These are phyloP conservation scores for Tapirus terrestris DNA, from an alignment of 2,113 vertebrate genomes.

Conservation along the genomic window DNA sequence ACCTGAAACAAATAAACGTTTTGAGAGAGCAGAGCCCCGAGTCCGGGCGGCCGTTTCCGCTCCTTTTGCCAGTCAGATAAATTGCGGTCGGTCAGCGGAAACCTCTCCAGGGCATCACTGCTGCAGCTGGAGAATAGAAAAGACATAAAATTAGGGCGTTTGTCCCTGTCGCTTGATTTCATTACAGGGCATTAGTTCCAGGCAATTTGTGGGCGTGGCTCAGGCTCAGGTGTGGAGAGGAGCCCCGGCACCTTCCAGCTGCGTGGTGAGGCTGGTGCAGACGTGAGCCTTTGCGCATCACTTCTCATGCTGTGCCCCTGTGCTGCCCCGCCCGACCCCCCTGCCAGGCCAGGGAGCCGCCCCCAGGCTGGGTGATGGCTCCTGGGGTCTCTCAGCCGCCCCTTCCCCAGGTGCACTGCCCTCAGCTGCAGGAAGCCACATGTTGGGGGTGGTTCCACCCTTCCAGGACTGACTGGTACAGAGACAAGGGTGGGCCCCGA, in stretches of 20 bases:
- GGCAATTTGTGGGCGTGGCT: fast-evolving
- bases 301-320: fast-evolving
- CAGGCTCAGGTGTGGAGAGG: not conserved
- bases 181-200: not conserved
- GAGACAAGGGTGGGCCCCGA: not conserved
- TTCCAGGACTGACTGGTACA: too few species aligned
- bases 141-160: not conserved
- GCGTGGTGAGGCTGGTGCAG: fast-evolving
- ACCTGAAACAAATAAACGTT: not conserved
- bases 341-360: not conserved
- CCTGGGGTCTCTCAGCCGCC: not conserved
- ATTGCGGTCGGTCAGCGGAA: not conserved
- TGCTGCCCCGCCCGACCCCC: not conserved
- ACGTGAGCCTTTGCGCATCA: fast-evolving
- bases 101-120: not conserved
- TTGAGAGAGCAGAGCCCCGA: fast-evolving
- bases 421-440: fast-evolving
- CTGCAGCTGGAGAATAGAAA: not conserved
- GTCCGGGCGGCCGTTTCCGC: fast-evolving
- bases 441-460: fast-evolving
- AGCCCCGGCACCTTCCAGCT: fast-evolving
- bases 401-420: fast-evolving
- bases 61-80: not conserved
- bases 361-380: too few species aligned
- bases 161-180: not conserved